Conservation (phyloP, 2,888 invertebrate genomes). For the Tetropium fuscum region DNA sequence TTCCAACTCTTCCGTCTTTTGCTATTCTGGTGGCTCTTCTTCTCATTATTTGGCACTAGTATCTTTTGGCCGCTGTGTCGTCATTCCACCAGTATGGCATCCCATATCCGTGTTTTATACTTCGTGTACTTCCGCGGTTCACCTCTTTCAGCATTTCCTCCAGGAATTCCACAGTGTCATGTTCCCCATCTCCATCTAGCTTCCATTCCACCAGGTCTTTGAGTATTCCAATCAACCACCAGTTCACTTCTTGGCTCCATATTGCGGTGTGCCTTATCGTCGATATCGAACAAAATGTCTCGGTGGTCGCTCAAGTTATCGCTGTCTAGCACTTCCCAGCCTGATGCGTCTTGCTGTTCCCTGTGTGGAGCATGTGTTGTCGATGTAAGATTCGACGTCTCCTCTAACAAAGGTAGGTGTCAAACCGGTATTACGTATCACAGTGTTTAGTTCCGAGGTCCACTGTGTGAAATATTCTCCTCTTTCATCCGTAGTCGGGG, state of each 20-base stretch:
- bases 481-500: constrained; percentile 38
- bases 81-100: constrained; percentile 5
- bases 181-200: background rate
- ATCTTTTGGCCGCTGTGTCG: too few species aligned
- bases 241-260: background rate
- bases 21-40: too few species aligned
- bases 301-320: constrained; percentile 5
- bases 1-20: too few species aligned
- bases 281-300: constrained; percentile 1
- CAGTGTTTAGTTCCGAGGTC: constrained; percentile 36
- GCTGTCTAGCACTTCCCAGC: constrained; percentile 8
- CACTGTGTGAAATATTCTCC: constrained; percentile 43
- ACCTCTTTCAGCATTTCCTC: background rate
- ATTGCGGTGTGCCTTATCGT: background rate
- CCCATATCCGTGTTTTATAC: background rate
- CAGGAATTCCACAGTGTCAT: background rate
- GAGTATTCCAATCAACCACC: background rate
- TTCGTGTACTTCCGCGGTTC: background rate
- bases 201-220: constrained; percentile 2
- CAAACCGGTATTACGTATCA: background rate
- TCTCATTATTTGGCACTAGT: too few species aligned
- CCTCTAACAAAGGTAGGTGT: constrained; percentile 5
- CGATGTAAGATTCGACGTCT: background rate
- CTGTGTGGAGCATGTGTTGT: constrained; percentile 10
- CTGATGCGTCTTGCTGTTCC: constrained; percentile 1